phyloP scores from a whole-genome alignment of 2,797 vertebrate species.

The Oophaga sylvatica region DNA sequence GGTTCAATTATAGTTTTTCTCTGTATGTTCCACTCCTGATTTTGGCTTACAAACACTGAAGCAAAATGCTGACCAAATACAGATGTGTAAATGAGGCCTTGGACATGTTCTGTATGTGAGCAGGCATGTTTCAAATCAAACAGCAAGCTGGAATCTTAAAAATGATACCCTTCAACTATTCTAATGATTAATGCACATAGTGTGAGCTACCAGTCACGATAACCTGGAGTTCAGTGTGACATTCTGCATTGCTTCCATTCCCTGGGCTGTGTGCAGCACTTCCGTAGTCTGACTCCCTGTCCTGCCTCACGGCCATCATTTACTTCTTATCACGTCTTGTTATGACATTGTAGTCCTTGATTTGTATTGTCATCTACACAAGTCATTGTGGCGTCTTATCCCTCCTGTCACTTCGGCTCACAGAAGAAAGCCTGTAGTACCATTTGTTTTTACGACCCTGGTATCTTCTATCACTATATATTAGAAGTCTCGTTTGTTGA shows the following conservation, averaged over 20 bases:
- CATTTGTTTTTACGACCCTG: not conserved
- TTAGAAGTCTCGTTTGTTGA: not conserved
- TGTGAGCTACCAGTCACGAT: not conserved
- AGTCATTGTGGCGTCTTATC: not conserved
- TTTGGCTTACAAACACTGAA: too few relatives aligned
- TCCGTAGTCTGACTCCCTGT: not conserved
- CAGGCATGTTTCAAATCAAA: not conserved
- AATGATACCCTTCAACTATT: not conserved
- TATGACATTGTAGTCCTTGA: not conserved
- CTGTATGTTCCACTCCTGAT: too few relatives aligned
- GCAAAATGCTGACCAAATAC: too few relatives aligned
- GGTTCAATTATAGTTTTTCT: too few relatives aligned
- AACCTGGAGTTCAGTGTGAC: not conserved
- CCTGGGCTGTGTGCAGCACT: not conserved
- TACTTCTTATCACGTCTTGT: not conserved
- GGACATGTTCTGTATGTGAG: not conserved
- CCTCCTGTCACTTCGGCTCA: not conserved
- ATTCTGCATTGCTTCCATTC: not conserved
- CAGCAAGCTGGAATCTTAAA: not conserved
- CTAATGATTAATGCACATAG: not conserved
- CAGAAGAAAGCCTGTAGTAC: not conserved
- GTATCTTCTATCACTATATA: not conserved
- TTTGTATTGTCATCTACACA: not conserved
- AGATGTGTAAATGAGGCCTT: too few relatives aligned
- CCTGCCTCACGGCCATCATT: not conserved